phyloP scores from a whole-genome alignment of 2,797 vertebrate genomes.

The Enteromius paludinosus region DNA sequence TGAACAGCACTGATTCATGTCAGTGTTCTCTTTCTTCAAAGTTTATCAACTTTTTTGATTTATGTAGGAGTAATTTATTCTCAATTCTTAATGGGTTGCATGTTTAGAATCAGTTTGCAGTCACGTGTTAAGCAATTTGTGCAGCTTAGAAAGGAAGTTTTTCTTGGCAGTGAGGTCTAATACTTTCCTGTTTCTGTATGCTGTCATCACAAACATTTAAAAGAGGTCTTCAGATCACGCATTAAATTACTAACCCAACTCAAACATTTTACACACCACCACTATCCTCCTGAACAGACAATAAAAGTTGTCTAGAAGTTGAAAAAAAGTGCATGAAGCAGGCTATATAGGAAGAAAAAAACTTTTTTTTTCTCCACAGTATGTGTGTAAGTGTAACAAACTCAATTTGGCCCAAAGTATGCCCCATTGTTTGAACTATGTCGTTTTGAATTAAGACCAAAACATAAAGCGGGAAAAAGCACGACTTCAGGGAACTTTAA shows the following conservation, averaged over 20 bases:
- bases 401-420: not conserved
- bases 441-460: not conserved
- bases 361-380: no score
- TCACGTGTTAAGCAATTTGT: conserved; percentile 15
- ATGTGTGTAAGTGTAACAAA: not conserved
- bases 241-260: not conserved
- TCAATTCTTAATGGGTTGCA: not conserved
- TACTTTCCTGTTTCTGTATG: conserved; percentile 62
- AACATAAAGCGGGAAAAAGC: conserved; percentile 8
- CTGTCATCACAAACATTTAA: not conserved
- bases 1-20: not conserved
- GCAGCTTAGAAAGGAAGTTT: conserved; percentile 54
- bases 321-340: not conserved
- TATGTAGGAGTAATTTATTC: not conserved
- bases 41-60: not conserved
- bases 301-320: not conserved
- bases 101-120: conserved; percentile 5
- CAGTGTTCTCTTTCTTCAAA: not conserved
- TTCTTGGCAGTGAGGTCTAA: conserved; percentile 63
- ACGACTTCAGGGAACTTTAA: not conserved
- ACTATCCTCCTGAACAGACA: not conserved
- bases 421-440: not conserved
- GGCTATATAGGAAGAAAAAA: not conserved
- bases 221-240: not conserved
- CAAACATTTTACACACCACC: not conserved